Evolutionary conservation across 2,888 invertebrate species (phyloP).

Genomic region (Thereva nobilitata): DNA sequence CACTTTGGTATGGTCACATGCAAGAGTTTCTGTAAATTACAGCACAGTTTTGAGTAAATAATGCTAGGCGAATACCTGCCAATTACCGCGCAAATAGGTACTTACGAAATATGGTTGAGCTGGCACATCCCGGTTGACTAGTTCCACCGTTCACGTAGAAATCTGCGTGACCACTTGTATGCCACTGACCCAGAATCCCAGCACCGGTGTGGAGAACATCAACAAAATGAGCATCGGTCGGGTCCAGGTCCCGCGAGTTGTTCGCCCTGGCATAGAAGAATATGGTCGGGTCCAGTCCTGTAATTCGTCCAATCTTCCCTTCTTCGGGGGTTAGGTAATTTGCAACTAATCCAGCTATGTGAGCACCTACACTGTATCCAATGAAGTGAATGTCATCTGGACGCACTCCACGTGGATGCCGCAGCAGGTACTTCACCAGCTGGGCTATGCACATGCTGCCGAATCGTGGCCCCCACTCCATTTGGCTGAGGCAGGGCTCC

Average conservation of each 20-base stretch:
- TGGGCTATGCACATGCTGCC: conserved; percentile 78
- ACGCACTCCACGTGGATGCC: conserved; percentile 75
- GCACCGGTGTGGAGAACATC: conserved; percentile 85
- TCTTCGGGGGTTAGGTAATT: conserved; percentile 69
- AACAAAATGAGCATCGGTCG: conserved; percentile 80
- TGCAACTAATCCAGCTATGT: conserved; percentile 81
- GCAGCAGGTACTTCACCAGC: conserved; percentile 74
- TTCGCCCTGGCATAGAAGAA: conserved; percentile 84
- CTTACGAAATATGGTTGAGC: conserved; percentile 81
- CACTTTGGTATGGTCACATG: conserved; percentile 88
- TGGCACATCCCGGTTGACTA: conserved; percentile 84
- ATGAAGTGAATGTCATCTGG: conserved; percentile 79
- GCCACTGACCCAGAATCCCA: conserved; percentile 87
- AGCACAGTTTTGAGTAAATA: not conserved
- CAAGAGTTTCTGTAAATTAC: conserved; percentile 75
- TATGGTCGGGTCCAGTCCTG: conserved; percentile 85
- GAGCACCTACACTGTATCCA: conserved; percentile 86
- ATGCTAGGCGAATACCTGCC: not conserved
- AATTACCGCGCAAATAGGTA: conserved; percentile 23
- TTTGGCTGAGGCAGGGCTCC: conserved; percentile 82
- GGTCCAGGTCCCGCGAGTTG: conserved; percentile 77
- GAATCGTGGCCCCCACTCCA: conserved; percentile 69
- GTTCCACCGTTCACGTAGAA: conserved; percentile 87
- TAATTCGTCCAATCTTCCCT: conserved; percentile 82
- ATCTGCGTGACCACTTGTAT: conserved; percentile 85